A percentile compares a stretch with the other conserved stretches of the same genome.
Evolutionary conservation across 2,888 invertebrate genomes (phyloP).

Genomic region (Scelioninae gen. 2): DNA sequence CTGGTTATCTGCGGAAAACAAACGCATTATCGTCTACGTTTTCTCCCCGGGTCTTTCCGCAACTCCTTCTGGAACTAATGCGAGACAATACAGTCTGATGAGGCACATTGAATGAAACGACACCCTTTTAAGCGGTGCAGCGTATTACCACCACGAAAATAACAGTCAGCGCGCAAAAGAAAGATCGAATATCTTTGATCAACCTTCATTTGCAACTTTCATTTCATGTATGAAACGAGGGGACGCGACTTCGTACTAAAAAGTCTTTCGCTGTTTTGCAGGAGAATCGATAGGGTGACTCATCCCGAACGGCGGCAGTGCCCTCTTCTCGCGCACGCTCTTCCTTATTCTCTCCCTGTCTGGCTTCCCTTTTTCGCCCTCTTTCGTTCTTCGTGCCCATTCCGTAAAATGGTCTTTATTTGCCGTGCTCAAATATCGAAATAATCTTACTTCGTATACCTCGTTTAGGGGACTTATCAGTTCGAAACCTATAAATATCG

Average conservation of each 20-base stretch:
- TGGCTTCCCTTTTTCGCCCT: slow-evolving; percentile 26
- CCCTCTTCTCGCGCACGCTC: slow-evolving; percentile 60
- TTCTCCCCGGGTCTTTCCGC: neutral
- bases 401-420: slow-evolving; percentile 34
- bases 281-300: slow-evolving; percentile 73
- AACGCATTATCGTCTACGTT: slow-evolving; percentile 7
- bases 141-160: slow-evolving; percentile 16
- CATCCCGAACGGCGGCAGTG: slow-evolving; percentile 72
- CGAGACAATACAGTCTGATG: slow-evolving; percentile 36
- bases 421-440: slow-evolving; percentile 41
- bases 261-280: slow-evolving; percentile 57
- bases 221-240: slow-evolving; percentile 31
- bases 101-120: slow-evolving; percentile 24
- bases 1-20: slow-evolving; percentile 17
- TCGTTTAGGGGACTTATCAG: slow-evolving; percentile 30
- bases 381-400: slow-evolving; percentile 9
- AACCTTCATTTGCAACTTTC: slow-evolving; percentile 27
- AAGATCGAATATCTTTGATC: slow-evolving; percentile 43
- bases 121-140: slow-evolving; percentile 14
- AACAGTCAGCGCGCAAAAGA: slow-evolving; percentile 15
- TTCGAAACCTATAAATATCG: slow-evolving; percentile 28
- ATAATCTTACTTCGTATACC: slow-evolving; percentile 32
- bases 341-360: slow-evolving; percentile 46
- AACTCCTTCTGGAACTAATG: neutral
- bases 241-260: slow-evolving; percentile 43